Evolutionary conservation across 1,140 invertebrate species (phyloP).

Genomic region (Saxidomus purpurata): DNA sequence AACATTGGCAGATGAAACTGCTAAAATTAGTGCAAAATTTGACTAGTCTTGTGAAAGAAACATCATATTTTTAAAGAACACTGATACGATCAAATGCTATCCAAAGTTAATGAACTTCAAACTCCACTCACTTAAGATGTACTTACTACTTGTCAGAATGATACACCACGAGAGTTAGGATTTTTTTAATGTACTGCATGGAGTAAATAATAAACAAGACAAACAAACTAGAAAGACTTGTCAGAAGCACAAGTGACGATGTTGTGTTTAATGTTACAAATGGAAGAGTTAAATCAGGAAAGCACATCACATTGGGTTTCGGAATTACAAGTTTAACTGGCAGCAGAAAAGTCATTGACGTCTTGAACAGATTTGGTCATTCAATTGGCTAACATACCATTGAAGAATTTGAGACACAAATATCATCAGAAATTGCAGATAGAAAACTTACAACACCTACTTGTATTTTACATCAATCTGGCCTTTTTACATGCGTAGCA

Average conservation of each 20-base stretch:
- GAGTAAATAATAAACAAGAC: background rate
- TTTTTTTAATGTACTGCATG: background rate
- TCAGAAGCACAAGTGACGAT: background rate
- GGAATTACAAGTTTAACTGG: background rate
- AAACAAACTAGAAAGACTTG: background rate
- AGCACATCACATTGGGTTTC: background rate
- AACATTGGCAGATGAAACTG: background rate
- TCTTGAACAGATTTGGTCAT: background rate
- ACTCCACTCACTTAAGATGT: too few species aligned
- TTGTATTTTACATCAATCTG: background rate
- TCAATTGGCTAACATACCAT: background rate
- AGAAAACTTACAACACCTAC: background rate
- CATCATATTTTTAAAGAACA: too few species aligned
- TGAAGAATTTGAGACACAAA: background rate
- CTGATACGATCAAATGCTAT: too few species aligned
- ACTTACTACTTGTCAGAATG: background rate
- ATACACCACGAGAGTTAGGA: background rate
- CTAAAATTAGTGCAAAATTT: background rate
- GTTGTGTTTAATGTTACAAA: background rate
- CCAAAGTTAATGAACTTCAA: too few species aligned
- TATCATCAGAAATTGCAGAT: background rate
- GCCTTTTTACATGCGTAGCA: constrained; percentile 1
- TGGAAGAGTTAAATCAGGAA: background rate
- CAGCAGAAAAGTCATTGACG: background rate
- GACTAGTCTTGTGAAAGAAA: too few species aligned